phyloP scores from a whole-genome alignment of 2,888 invertebrate species.

The Limenitis camilla region DNA sequence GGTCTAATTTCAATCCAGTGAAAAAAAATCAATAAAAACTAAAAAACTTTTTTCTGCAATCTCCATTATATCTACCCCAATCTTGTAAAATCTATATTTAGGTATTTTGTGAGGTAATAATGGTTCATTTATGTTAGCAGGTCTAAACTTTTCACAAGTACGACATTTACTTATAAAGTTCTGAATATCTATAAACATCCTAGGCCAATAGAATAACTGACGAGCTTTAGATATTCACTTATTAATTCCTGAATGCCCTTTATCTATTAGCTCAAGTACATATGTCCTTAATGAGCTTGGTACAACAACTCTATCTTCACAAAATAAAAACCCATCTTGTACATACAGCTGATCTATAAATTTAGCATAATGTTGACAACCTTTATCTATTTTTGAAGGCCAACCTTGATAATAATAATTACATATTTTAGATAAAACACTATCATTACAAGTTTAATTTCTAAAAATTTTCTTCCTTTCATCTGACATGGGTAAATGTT shows the following conservation, averaged over 20 bases:
- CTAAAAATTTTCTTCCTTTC: conserved; percentile 10
- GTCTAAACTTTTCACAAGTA: conserved; percentile 17
- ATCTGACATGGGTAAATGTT: conserved; percentile 13
- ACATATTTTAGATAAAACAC: not conserved
- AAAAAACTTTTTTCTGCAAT: no score
- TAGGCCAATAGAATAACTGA: no score
- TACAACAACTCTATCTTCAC: conserved; percentile 10
- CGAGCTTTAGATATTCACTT: conserved; percentile 4
- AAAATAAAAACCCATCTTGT: conserved; percentile 7
- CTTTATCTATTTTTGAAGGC: conserved; percentile 7
- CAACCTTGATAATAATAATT: conserved; percentile 14
- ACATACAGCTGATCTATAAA: conserved; percentile 13
- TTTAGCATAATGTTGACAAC: conserved; percentile 6
- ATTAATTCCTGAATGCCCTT: conserved; percentile 11
- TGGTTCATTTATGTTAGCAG: conserved; percentile 4
- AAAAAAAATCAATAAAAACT: no score
- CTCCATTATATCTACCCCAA: conserved; percentile 12
- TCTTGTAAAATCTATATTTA: conserved; percentile 8
- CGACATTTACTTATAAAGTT: conserved; percentile 6
- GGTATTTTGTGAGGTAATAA: conserved; percentile 12
- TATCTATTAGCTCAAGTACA: conserved; percentile 9
- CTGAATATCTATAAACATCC: no score
- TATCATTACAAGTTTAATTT: conserved; percentile 7
- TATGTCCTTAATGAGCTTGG: conserved; percentile 3
- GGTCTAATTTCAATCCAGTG: no score